These are phyloP conservation scores for Hyaena hyaena DNA, from an alignment of 2,113 vertebrate species.

Conservation along the genomic window DNA sequence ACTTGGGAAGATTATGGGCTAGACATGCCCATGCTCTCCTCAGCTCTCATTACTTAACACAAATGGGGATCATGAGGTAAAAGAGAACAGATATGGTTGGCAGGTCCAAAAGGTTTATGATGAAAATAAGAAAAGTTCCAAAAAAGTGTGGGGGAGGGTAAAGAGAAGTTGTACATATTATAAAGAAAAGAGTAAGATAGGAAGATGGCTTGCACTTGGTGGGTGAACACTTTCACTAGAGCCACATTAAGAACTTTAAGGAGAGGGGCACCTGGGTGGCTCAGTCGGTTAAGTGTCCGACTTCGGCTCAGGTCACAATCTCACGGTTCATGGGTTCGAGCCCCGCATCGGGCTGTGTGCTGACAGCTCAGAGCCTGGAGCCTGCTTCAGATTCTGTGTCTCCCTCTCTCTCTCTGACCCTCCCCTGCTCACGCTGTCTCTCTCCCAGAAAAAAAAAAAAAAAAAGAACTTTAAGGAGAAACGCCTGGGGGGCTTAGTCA, in stretches of 20 bases:
- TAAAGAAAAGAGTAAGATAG: not conserved
- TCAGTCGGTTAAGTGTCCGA: not conserved
- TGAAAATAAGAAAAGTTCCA: not conserved
- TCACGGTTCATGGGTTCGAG: not conserved
- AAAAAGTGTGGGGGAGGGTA: not conserved
- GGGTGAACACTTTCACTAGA: not conserved
- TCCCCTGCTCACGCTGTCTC: not conserved
- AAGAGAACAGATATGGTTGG: not conserved
- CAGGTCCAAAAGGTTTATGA: not conserved
- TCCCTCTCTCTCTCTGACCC: not conserved
- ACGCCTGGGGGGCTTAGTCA: not conserved
- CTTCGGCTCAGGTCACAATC: not conserved
- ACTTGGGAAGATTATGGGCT: not conserved
- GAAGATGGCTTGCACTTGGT: not conserved
- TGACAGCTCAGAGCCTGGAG: no score
- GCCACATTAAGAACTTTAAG: not conserved
- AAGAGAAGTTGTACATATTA: not conserved
- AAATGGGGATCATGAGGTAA: not conserved
- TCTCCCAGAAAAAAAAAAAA: not conserved
- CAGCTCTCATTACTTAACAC: not conserved
- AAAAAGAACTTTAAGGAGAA: not conserved
- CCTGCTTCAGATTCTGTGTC: not conserved
- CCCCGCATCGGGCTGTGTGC: rapidly evolving
- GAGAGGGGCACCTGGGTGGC: not conserved
- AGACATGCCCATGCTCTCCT: not conserved